A percentile compares a stretch with the other conserved stretches of the same genome.
Conservation (phyloP, 2,797 vertebrate genomes). For the Crocodylus rhombifer region DNA sequence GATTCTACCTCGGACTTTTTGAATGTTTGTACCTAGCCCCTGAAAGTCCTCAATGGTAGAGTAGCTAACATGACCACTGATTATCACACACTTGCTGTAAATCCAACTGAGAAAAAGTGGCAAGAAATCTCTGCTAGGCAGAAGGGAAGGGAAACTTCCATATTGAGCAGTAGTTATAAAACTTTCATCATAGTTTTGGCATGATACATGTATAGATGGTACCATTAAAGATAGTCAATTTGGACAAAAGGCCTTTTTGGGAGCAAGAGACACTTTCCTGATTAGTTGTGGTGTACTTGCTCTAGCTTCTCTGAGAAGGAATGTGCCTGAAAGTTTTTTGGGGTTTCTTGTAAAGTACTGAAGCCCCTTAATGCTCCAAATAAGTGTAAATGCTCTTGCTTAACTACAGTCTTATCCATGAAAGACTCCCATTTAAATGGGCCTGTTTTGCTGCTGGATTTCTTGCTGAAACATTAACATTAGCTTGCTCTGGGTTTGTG, state of each 20-base stretch:
- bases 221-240: too few species aligned
- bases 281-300: not conserved
- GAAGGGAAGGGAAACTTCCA: not conserved
- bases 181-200: not conserved
- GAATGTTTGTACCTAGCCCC: too few species aligned
- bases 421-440: not conserved
- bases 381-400: too few species aligned
- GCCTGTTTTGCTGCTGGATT: not conserved
- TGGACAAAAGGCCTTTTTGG: not conserved
- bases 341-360: not conserved
- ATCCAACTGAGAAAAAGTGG: not conserved
- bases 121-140: fast-evolving
- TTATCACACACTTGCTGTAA: fast-evolving
- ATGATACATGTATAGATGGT: not conserved
- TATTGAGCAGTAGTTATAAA: not conserved
- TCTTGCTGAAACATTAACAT: not conserved
- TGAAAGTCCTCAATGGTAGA: too few species aligned
- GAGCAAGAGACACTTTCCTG: not conserved
- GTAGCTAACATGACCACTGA: fast-evolving
- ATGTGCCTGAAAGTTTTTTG: not conserved
- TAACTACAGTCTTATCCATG: not conserved
- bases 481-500: fast-evolving
- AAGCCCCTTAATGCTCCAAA: too few species aligned
- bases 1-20: too few species aligned
- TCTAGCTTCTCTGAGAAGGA: not conserved